phyloP scores from a whole-genome alignment of 2,888 invertebrate species.

The Mimachlamys varia region DNA sequence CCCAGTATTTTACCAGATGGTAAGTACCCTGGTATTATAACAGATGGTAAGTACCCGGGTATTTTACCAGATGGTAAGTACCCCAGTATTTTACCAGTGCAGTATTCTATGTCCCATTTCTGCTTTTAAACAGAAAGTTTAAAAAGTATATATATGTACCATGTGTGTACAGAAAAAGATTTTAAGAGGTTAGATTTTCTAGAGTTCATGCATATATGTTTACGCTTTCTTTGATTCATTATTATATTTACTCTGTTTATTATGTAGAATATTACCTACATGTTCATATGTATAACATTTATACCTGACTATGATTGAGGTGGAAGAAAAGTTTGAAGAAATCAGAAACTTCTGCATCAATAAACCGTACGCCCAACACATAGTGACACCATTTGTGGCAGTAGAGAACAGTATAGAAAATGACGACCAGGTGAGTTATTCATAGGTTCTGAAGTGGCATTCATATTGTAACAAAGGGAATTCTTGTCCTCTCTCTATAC shows the following conservation, averaged over 20 bases:
- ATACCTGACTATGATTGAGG: slow-evolving; percentile 61
- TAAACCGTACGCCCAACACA: slow-evolving; percentile 79
- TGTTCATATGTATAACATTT: neutral
- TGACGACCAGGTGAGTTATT: slow-evolving; percentile 61
- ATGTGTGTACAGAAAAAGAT: too few relatives aligned
- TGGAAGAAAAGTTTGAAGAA: slow-evolving; percentile 77
- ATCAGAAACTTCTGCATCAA: slow-evolving; percentile 76
- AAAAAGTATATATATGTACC: too few relatives aligned
- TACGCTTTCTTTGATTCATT: too few relatives aligned
- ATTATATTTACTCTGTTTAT: too few relatives aligned
- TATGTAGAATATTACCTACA: too few relatives aligned
- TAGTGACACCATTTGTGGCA: slow-evolving; percentile 80
- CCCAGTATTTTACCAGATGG: slow-evolving; percentile 60
- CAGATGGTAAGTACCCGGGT: slow-evolving; percentile 58
- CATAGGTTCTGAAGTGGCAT: too few relatives aligned
- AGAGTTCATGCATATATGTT: too few relatives aligned
- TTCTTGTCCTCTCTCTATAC: neutral
- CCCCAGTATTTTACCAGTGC: neutral
- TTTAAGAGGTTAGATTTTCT: too few relatives aligned
- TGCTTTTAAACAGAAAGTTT: too few relatives aligned
- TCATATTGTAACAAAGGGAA: too few relatives aligned
- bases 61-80: slow-evolving; percentile 63
- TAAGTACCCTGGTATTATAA: slow-evolving; percentile 46
- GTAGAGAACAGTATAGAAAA: slow-evolving; percentile 70
- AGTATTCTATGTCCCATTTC: too few relatives aligned